A percentile compares a stretch with the other conserved stretches of the same genome.
phyloP scores from a whole-genome alignment of 2,113 vertebrate species.

The Coracopsis vasa region DNA sequence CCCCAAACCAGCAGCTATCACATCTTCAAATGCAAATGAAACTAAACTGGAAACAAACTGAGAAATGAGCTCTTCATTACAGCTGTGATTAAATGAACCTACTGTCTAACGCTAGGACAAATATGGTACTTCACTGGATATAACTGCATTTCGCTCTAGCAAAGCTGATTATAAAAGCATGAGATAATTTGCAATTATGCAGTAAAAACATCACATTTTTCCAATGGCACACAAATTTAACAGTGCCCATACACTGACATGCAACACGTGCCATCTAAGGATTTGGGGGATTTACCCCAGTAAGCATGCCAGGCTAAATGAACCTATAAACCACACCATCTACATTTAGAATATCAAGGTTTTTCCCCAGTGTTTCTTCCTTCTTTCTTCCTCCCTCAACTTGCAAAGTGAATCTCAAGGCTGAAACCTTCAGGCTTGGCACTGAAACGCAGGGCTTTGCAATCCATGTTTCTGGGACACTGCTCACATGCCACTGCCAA shows the following conservation, averaged over 20 bases:
- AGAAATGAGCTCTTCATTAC: constrained; percentile 6
- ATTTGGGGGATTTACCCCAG: neutral
- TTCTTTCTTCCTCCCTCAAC: neutral
- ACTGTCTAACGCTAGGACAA: neutral
- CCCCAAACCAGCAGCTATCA: neutral
- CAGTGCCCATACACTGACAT: fast-evolving
- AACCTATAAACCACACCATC: neutral
- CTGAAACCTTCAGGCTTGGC: neutral
- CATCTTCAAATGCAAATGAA: constrained; percentile 19
- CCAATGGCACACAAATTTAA: neutral
- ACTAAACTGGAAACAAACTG: neutral
- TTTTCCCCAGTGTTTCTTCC: neutral
- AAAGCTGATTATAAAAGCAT: constrained; percentile 12
- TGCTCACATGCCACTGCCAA: neutral
- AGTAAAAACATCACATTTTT: neutral
- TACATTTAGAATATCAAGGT: neutral
- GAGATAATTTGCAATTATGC: neutral
- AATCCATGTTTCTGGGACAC: neutral
- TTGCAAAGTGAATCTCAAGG: neutral
- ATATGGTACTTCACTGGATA: neutral
- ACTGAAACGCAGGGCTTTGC: neutral
- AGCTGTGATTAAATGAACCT: constrained; percentile 24
- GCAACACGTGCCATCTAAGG: fast-evolving
- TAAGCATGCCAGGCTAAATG: neutral
- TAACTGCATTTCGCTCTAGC: neutral